Evolutionary conservation across 1,140 invertebrate species (phyloP), one percentile per base, ranked within the genome.

Genomic region (Drosophila azteca): DNA sequence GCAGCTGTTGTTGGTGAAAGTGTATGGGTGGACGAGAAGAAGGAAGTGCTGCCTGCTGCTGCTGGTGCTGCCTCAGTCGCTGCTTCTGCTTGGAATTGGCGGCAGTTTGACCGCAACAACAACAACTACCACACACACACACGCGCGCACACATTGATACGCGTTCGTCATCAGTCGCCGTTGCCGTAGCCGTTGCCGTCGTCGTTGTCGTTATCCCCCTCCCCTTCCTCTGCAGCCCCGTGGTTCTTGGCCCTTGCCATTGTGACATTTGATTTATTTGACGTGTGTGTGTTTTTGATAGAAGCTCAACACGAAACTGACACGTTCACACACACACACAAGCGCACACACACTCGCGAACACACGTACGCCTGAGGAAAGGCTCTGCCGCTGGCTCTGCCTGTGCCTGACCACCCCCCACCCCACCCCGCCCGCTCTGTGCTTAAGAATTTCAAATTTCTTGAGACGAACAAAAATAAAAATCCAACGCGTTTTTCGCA

Each of bases 261-360:
- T 89, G 85, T 89, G 90, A 91, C 90, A 90, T 82, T 84, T 91
- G 90, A 91, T 91, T 91, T 91, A 91, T 91, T 90, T 91, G 90
- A 90, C 90, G 85, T 90, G 90, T 91, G 90, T 91, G 90, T 90
- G 90, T 90, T 90, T 89, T 90, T 90, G 88, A 90, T 90, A 84
- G 88, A 90, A 90, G 88, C 83, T 87, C 79, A 90, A 90, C 72
- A 88, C 84, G 84, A 89, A 88, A 89, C 77, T 84, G 84, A 84
- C 79, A 77, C 79, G 63, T 71, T 71, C 65, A 76, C 77, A 80
- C 73, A 77, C 69, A 68, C 60, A 59, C 51, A 26, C 58, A 51
- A 26, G 49, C 24, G 17, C 69, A 68, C 60, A 59, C 51, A 26
- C 58, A 51, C 26, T 49, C 24, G 17, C 17, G 17, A 20, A 64